Conservation (phyloP, 2,113 vertebrate species). For the Clinocottus analis region DNA sequence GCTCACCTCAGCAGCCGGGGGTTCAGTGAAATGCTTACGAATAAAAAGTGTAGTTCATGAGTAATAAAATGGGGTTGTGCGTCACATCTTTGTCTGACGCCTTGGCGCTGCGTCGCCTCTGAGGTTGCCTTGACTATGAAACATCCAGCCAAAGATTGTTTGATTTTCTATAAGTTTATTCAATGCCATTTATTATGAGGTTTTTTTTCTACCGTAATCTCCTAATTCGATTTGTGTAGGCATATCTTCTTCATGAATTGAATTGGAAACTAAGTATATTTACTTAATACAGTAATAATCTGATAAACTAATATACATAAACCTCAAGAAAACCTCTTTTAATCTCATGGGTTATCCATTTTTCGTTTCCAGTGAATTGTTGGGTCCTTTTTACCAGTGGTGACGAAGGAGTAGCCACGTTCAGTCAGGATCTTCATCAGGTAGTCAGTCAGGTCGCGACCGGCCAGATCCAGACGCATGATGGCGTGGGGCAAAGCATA, state of each 20-base stretch:
- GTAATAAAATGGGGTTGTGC: not conserved
- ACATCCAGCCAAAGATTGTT: not conserved
- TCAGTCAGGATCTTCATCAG: constrained; percentile 99
- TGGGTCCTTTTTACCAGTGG: constrained; percentile 86
- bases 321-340: not conserved
- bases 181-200: not conserved
- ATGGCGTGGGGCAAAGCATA: constrained; percentile 98
- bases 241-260: not conserved
- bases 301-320: not conserved
- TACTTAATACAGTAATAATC: not conserved
- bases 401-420: constrained; percentile 97
- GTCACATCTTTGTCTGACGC: not conserved
- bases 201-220: not conserved
- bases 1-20: not conserved
- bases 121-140: not conserved
- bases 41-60: not conserved
- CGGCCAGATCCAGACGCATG: constrained; percentile 97
- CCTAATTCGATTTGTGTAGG: not conserved
- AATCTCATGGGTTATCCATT: not conserved
- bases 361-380: not conserved
- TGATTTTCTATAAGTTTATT: not conserved
- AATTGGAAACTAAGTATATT: not conserved
- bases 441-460: constrained; percentile 98
- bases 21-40: not conserved
- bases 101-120: too few relatives aligned